These are phyloP conservation scores for Alauda arvensis DNA, from an alignment of 2,797 vertebrate genomes.

Conservation along the genomic window DNA sequence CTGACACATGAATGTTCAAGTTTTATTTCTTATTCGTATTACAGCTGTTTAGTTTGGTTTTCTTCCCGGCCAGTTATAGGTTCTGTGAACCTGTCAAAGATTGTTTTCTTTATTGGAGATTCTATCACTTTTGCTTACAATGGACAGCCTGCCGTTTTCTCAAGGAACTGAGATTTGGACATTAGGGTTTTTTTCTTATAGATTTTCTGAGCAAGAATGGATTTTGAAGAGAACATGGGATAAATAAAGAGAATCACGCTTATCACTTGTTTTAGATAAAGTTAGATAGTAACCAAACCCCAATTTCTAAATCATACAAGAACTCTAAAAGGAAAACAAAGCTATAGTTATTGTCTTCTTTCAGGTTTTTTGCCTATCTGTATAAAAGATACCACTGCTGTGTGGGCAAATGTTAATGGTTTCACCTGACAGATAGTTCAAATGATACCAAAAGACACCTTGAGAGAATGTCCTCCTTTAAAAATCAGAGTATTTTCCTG, in stretches of 20 bases:
- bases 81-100: neutral
- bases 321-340: neutral
- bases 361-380: neutral
- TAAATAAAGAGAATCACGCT: neutral
- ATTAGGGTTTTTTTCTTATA: fast-evolving
- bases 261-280: neutral
- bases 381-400: neutral
- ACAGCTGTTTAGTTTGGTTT: neutral
- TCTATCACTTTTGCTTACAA: neutral
- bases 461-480: neutral
- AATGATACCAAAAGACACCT: neutral
- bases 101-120: neutral
- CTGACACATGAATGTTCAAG: neutral
- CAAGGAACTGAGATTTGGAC: neutral
- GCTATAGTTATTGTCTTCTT: neutral
- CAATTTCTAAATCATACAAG: neutral
- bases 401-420: neutral
- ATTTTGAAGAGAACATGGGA: neutral
- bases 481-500: neutral
- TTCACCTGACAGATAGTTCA: neutral
- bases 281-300: neutral
- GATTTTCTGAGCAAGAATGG: neutral
- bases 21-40: neutral
- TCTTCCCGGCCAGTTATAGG: neutral
- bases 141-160: neutral